Base-by-base conservation (phyloP, 2,797 vertebrate genomes). In the Triplophysa bombifrons region DNA sequence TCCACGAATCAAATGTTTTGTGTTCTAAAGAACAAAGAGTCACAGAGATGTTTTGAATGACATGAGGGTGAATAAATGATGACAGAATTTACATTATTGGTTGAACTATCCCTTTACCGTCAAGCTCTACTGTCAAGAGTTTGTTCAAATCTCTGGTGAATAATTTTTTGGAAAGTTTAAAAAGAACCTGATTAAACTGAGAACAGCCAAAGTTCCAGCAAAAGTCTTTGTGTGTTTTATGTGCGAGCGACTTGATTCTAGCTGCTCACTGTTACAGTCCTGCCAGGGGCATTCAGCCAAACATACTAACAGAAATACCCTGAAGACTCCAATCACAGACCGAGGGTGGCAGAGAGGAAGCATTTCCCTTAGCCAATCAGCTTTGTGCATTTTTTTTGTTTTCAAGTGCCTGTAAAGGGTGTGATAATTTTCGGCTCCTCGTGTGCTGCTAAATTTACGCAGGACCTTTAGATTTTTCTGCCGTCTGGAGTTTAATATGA, bases 361-460 rank as follows among this genome's bases (percentile, higher is more conserved):
- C 22, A 1, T 34, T 55, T 9, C 4, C 6, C 34, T 65, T 38
- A 64, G 48, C 79, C 84, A 80, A 73, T 82, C 78, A 46, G 11
- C 11, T 17, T 16, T 50, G 74, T 56, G 17, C 14, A 55, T 34
- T 64, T 73, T 73, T 30, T 27, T 19, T 22, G 22, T 22, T 22
- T 8, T 8, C 48, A 17, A 19, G 55, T 67, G 34, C 16, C n/a
- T 27, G 12, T 53, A 72, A 50, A 56, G 38, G 61, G 12, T 25
- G 34, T 20, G 64, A 65, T 80, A 73, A 67, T 83, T 81, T 73
- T 72, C 46, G 65, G 67, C 66, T 69, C 30, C 63, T 56, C 46
- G n/a, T 78, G 69, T 82, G 71, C 75, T 22, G 75, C 82, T 84
- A 76, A 79, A 84, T 84, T 82, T 80, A 84, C 63, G 51, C 41